Evolutionary conservation across 2,888 invertebrate genomes (phyloP), one percentile per base, ranked within the genome.

Genomic region (Anaspis maculata): DNA sequence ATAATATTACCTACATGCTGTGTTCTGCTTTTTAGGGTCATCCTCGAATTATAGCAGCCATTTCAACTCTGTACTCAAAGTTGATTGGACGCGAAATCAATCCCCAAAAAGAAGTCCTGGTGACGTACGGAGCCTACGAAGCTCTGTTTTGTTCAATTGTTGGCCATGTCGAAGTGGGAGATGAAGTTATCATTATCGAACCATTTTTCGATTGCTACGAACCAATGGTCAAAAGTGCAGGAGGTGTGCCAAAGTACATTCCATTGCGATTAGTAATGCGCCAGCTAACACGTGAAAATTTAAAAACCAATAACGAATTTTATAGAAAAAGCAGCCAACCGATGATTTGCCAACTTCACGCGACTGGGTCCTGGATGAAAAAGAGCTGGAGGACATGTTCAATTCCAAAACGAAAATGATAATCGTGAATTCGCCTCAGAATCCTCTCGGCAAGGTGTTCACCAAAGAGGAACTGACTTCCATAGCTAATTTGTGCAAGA

Each of bases 121-220:
- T 97, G 2, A 90, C 94, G 0, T 72, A 76, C 22, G 98, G 98
- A 3, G 98, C 97, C 2, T 98, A 97, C 59, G 92, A 95, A 61
- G 88, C 95, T 1, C 69, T 99, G 0, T 97, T 83, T 66, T 80
- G 83, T 27, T 68, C 87, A 6, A 82, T 96, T 41, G 32, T 65
- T 66, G 88, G 94, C 3, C 86, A 92, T 56, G 79, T 96, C 5
- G 85, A 87, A 49, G 74, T 74, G 1, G 92, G 83, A 1, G 87
- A 87, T 60, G 88, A 95, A 70, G 94, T 91, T 34, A 92, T 97
- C 39, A 88, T 98, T 13, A 92, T 98, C 44, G 98, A 98, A 62
- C 98, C 98, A 0, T 97, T 83, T 67, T 99, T 94, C 60, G 98
- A 98, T 66, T 97, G 96, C 59, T 98, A 99, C 57, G 89, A 86